A percentile compares a stretch with the other conserved stretches of the same genome.
Conservation (phyloP, 2,888 invertebrate genomes). For the Diaperis boleti region DNA sequence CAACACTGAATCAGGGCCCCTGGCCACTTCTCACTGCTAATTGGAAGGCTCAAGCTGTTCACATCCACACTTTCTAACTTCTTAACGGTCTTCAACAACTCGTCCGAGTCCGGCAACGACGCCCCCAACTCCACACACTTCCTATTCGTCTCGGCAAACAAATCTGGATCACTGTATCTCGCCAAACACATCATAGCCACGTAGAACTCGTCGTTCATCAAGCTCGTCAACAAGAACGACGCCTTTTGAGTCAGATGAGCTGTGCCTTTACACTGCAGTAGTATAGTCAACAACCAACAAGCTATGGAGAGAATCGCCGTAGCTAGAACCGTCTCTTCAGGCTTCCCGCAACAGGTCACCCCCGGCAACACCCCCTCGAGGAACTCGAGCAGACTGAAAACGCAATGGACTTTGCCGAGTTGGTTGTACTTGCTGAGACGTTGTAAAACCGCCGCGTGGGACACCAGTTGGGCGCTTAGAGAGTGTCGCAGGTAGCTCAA, state of each 20-base stretch:
- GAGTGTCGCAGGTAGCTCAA: constrained; percentile 94
- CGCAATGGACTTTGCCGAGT: constrained; percentile 85
- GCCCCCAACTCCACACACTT: constrained; percentile 82
- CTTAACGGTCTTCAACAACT: constrained; percentile 49
- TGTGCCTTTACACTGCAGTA: constrained; percentile 67
- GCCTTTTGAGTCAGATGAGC: constrained; percentile 75
- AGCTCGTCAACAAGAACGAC: constrained; percentile 71
- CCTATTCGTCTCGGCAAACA: constrained; percentile 68
- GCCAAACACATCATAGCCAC: constrained; percentile 87
- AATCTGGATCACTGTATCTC: constrained; percentile 81
- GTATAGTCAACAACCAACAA: constrained; percentile 85
- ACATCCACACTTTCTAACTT: constrained; percentile 58
- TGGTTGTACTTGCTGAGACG: constrained; percentile 91
- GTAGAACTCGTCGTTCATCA: constrained; percentile 76
- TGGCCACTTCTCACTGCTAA: constrained; percentile 58
- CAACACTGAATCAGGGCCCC: constrained; percentile 74
- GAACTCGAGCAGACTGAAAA: constrained; percentile 87
- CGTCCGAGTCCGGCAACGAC: constrained; percentile 58
- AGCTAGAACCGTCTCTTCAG: constrained; percentile 89
- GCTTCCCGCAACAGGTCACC: constrained; percentile 81
- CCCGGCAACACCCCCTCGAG: constrained; percentile 76
- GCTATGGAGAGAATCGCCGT: constrained; percentile 85
- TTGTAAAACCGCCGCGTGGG: constrained; percentile 89
- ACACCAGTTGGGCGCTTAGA: constrained; percentile 89
- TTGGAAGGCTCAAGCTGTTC: constrained; percentile 52